phyloP scores from a whole-genome alignment of 2,888 invertebrate genomes.

The Dyspetes luteomarginatus region DNA sequence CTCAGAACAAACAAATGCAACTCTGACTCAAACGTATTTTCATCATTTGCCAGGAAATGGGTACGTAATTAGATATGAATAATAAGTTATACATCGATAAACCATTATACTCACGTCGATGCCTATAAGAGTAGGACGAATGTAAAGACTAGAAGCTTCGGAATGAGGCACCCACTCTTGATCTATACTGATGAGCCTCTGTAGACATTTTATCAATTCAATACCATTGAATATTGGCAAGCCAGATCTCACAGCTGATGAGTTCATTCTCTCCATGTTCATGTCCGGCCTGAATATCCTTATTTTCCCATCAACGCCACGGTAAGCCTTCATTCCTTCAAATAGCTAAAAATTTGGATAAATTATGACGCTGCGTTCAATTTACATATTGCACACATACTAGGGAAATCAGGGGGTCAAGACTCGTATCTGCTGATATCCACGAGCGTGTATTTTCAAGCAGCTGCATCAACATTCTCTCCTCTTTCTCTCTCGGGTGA shows the following conservation, averaged over 20 bases:
- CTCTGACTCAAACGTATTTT: no score
- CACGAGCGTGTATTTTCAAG: constrained; percentile 27
- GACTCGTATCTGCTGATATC: constrained; percentile 47
- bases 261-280: constrained; percentile 97
- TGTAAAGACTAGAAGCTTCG: constrained; percentile 95
- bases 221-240: constrained; percentile 94
- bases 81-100: background rate
- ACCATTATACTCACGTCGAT: constrained; percentile 91
- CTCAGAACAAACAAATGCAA: no score
- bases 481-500: background rate
- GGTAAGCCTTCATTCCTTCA: constrained; percentile 99
- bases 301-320: constrained; percentile 96
- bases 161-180: constrained; percentile 99
- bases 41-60: no score
- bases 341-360: constrained; percentile 89
- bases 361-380: constrained; percentile 30
- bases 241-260: constrained; percentile 92
- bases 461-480: constrained; percentile 41
- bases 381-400: constrained; percentile 25
- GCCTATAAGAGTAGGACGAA: constrained; percentile 97
- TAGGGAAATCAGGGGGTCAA: constrained; percentile 47
- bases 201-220: constrained; percentile 93
- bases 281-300: constrained; percentile 97
- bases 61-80: no score
- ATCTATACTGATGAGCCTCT: constrained; percentile 94